Evolutionary conservation across 2,888 invertebrate genomes (phyloP).

Genomic region (Limnephilus marmoratus): DNA sequence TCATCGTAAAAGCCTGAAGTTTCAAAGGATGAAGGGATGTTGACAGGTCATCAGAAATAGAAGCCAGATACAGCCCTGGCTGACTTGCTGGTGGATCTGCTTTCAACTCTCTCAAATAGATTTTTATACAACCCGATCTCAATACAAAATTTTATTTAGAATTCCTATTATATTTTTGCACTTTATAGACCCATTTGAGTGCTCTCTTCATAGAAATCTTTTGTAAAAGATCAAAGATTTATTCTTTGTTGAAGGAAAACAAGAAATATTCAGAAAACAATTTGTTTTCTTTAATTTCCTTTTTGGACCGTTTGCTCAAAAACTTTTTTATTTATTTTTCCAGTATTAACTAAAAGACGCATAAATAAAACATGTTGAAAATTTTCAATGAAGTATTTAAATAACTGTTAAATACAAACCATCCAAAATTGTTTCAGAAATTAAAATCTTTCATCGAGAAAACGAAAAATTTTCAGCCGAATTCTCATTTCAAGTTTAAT

Average conservation of each 20-base stretch:
- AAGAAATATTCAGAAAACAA: no score
- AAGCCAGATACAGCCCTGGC: not conserved
- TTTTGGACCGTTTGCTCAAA: no score
- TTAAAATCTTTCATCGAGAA: not conserved
- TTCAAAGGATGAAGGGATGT: not conserved
- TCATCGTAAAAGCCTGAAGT: not conserved
- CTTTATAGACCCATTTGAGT: not conserved
- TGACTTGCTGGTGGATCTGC: not conserved
- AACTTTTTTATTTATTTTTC: no score
- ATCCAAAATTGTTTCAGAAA: not conserved
- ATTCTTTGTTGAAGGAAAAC: no score
- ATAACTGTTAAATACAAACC: not conserved
- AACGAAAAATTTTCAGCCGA: slow-evolving; percentile 1
- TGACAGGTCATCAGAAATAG: not conserved
- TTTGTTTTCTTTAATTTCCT: no score
- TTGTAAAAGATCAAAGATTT: not conserved
- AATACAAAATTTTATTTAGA: not conserved
- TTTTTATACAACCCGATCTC: not conserved
- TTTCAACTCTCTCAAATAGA: not conserved
- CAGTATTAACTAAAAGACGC: no score
- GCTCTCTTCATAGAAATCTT: not conserved
- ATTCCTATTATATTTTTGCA: not conserved
- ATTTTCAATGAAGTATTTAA: not conserved
- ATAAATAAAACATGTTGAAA: not conserved
- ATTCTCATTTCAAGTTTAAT: not conserved